A percentile compares a stretch with the other conserved stretches of the same genome.
These are phyloP conservation scores for Nyctalus aviator DNA, from an alignment of 2,797 vertebrate genomes.

Conservation along the genomic window DNA sequence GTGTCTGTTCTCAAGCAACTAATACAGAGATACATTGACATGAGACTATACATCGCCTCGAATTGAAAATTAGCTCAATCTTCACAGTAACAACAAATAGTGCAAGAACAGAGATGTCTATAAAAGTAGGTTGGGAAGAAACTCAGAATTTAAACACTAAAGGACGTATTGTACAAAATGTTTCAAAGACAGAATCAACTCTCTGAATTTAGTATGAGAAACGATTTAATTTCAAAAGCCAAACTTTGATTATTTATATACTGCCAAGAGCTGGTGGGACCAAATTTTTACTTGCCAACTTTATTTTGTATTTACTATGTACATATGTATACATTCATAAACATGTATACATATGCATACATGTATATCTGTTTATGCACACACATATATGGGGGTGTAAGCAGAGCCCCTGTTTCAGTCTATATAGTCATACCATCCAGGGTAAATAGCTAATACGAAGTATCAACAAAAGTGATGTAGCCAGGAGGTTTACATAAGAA, in stretches of 20 bases:
- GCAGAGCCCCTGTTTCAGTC: neutral
- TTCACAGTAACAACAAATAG: neutral
- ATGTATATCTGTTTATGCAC: neutral
- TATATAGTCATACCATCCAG: neutral
- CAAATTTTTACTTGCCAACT: neutral
- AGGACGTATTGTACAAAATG: neutral
- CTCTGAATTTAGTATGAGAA: slow-evolving; percentile 32
- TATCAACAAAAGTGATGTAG: slow-evolving; percentile 13
- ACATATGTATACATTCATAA: neutral
- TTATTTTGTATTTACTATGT: slow-evolving; percentile 28
- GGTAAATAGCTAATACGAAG: neutral
- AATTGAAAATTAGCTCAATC: slow-evolving; percentile 16
- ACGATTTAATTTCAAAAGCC: slow-evolving; percentile 43
- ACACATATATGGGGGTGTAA: neutral
- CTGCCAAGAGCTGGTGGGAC: neutral
- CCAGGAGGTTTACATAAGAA: neutral
- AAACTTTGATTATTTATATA: slow-evolving; percentile 17
- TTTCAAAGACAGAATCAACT: slow-evolving; percentile 47
- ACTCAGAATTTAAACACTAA: neutral
- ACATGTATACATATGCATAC: neutral
- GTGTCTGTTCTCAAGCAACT: slow-evolving; percentile 36
- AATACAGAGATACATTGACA: neutral
- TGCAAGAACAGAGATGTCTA: neutral
- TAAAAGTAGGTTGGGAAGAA: neutral
- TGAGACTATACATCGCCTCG: neutral